phyloP scores from a whole-genome alignment of 2,113 vertebrate species.

The Tympanuchus pallidicinctus region DNA sequence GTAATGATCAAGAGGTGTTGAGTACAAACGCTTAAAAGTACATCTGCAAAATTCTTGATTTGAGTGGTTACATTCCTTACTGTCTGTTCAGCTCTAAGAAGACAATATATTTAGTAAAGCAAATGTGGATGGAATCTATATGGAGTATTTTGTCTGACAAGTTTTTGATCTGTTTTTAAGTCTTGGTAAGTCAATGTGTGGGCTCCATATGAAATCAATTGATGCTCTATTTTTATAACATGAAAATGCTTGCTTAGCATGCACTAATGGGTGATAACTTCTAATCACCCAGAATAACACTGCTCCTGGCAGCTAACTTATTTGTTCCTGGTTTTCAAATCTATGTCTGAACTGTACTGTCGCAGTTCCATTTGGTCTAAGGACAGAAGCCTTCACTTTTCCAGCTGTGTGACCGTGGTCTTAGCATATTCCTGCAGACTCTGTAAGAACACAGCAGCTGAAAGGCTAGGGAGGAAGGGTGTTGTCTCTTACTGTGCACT shows the following conservation, averaged over 20 bases:
- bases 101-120: not conserved
- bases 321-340: not conserved
- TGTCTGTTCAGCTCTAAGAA: not conserved
- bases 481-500: not conserved
- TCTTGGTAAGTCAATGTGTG: not conserved
- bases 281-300: not conserved
- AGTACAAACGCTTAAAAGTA: not conserved
- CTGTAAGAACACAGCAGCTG: fast-evolving
- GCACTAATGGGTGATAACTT: not conserved
- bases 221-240: not conserved
- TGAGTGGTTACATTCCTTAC: not conserved
- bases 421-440: not conserved
- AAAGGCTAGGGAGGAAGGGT: not conserved
- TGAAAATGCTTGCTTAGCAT: not conserved
- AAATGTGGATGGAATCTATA: not conserved
- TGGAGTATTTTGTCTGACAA: not conserved
- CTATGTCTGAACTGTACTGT: not conserved
- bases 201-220: not conserved
- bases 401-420: not conserved
- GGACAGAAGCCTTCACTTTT: not conserved
- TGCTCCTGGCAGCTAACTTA: not conserved
- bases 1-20: not conserved
- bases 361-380: not conserved
- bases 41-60: not conserved
- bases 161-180: not conserved